Evolutionary conservation across 2,113 vertebrate species (phyloP).

Genomic region (Cathartes aura): DNA sequence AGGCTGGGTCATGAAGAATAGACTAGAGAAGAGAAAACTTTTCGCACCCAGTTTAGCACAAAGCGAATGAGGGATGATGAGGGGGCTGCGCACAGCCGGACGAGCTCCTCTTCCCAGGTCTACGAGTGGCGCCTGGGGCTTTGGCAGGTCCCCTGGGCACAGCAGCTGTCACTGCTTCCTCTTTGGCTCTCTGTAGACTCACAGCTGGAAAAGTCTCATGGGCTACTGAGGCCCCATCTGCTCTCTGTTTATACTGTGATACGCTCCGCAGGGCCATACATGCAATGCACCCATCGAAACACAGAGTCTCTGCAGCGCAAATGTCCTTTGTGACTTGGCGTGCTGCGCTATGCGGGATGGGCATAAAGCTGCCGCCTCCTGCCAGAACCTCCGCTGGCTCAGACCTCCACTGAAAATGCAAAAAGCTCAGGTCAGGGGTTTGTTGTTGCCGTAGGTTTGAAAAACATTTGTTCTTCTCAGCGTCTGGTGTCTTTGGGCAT

Average conservation of each 20-base stretch:
- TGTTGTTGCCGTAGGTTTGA: not conserved
- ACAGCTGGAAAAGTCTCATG: not conserved
- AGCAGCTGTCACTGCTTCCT: not conserved
- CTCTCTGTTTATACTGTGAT: not conserved
- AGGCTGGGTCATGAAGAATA: not conserved
- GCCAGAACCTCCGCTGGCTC: not conserved
- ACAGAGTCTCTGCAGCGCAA: not conserved
- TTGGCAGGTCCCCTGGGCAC: not conserved
- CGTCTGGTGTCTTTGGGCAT: not conserved
- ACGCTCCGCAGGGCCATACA: rapidly evolving
- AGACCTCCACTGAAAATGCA: not conserved
- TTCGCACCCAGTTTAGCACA: rapidly evolving
- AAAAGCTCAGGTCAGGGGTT: not conserved
- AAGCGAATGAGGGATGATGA: not conserved
- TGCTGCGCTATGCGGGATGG: rapidly evolving
- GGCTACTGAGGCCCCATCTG: not conserved
- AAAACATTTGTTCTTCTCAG: not conserved
- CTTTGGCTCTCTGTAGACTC: not conserved
- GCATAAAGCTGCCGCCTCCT: not conserved
- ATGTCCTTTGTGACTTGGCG: rapidly evolving
- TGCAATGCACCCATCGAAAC: not conserved
- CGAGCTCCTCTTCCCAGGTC: not conserved
- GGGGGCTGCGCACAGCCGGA: rapidly evolving
- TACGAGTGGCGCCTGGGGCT: not conserved
- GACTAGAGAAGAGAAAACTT: not conserved